Conservation (phyloP, 2,797 vertebrate species). For the Zenarchopterus dispar region DNA sequence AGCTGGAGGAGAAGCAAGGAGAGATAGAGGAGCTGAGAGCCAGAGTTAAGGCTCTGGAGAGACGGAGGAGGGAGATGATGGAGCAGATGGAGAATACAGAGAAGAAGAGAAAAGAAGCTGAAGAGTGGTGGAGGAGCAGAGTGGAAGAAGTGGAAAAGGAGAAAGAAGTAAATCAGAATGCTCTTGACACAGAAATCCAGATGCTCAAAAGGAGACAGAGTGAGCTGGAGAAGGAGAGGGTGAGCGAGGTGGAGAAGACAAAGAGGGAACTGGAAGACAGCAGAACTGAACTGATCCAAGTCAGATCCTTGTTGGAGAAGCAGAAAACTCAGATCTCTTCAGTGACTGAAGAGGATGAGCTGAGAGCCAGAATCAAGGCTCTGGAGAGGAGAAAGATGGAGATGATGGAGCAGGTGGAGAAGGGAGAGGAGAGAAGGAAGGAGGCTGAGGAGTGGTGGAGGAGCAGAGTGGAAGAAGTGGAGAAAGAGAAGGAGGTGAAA, state of each 20-base stretch:
- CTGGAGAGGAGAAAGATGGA: slow-evolving; percentile 55
- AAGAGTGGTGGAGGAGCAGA: slow-evolving; percentile 66
- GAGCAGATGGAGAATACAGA: slow-evolving; percentile 39
- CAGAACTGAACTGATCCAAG: slow-evolving; percentile 64
- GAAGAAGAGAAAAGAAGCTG: slow-evolving; percentile 56
- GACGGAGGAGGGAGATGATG: slow-evolving; percentile 55
- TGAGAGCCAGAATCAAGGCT: slow-evolving; percentile 44
- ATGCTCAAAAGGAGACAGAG: slow-evolving; percentile 16
- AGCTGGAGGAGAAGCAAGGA: slow-evolving; percentile 11
- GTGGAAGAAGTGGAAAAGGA: slow-evolving; percentile 36
- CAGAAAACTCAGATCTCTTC: slow-evolving; percentile 61
- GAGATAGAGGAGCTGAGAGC: slow-evolving; percentile 48
- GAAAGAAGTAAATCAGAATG: slow-evolving; percentile 29
- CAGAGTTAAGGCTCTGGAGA: slow-evolving; percentile 43
- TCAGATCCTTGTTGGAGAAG: slow-evolving; percentile 64
- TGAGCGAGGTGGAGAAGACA: slow-evolving; percentile 51
- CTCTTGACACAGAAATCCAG: slow-evolving; percentile 19
- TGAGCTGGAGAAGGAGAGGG: slow-evolving; percentile 14
- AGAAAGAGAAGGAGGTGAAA: slow-evolving; percentile 40
- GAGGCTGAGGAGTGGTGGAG: slow-evolving; percentile 73
- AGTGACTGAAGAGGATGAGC: slow-evolving; percentile 30
- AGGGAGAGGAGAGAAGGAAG: background rate
- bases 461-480: slow-evolving; percentile 37
- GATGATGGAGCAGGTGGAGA: slow-evolving; percentile 47
- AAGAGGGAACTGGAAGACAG: slow-evolving; percentile 59